Conservation (phyloP, 64 coral and sea anemone species). For the Cladopsammia gracilis region DNA sequence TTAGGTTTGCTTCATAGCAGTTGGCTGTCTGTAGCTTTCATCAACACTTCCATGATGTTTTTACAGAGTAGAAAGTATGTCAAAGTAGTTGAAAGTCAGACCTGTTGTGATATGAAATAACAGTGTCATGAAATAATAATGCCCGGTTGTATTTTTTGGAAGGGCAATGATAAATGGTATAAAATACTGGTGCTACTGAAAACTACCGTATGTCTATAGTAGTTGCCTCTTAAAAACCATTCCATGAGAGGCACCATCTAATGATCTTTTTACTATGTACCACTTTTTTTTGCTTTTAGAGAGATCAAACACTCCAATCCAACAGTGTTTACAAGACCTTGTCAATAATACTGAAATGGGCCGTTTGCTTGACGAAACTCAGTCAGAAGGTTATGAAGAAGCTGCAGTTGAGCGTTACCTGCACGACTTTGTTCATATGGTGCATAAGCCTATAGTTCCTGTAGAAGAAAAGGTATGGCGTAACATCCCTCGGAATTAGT, state of each 20-base stretch:
- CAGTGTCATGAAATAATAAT: too few relatives aligned
- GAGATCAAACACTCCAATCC: conserved; percentile 30
- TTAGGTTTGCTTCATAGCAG: too few relatives aligned
- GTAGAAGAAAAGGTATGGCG: conserved; percentile 57
- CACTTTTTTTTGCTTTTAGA: neutral
- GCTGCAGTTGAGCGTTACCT: conserved; percentile 56
- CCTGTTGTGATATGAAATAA: too few relatives aligned
- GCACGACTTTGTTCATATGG: conserved; percentile 70
- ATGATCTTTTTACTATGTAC: neutral
- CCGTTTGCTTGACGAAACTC: neutral
- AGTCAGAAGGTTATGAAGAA: conserved; percentile 52
- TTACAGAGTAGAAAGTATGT: too few relatives aligned
- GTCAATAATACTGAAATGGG: conserved; percentile 1
- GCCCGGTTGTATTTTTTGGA: too few relatives aligned
- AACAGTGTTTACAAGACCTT: conserved; percentile 28
- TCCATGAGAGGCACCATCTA: neutral
- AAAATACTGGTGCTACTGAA: too few relatives aligned
- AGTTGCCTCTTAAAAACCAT: too few relatives aligned
- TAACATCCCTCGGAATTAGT: neutral
- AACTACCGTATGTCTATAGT: too few relatives aligned
- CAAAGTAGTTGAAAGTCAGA: too few relatives aligned
- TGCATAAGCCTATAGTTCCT: conserved; percentile 23
- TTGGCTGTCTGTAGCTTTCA: too few relatives aligned
- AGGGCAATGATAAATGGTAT: too few relatives aligned
- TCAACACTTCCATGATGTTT: too few relatives aligned